A percentile compares a stretch with the other conserved stretches of the same genome.
These are phyloP conservation scores for Auanema sp. DNA, from an alignment of 2,888 invertebrate species.

Conservation along the genomic window DNA sequence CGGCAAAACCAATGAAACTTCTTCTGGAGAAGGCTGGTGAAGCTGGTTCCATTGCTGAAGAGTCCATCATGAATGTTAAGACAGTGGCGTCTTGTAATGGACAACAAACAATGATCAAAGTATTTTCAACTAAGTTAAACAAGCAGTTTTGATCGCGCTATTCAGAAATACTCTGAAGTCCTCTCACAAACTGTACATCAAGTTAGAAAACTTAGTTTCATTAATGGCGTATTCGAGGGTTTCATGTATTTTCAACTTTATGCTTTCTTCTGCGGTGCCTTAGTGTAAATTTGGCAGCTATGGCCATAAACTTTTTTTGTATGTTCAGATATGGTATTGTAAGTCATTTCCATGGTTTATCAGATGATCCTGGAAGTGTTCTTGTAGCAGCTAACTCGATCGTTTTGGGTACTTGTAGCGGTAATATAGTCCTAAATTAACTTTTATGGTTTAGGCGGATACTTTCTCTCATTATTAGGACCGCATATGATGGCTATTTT, in stretches of 20 bases:
- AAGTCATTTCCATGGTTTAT: slow-evolving; percentile 4
- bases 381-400: slow-evolving; percentile 18
- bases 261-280: slow-evolving; percentile 16
- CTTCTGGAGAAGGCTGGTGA: slow-evolving; percentile 25
- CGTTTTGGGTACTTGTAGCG: slow-evolving; percentile 9
- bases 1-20: slow-evolving; percentile 21
- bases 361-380: slow-evolving; percentile 18
- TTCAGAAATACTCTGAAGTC: slow-evolving; percentile 15
- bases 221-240: slow-evolving; percentile 23
- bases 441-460: slow-evolving; percentile 31
- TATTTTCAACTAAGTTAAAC: slow-evolving; percentile 5
- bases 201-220: slow-evolving; percentile 9
- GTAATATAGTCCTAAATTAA: neutral
- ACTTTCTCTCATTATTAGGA: slow-evolving; percentile 43
- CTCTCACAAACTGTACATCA: slow-evolving; percentile 7
- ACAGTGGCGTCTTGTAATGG: slow-evolving; percentile 47
- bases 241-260: slow-evolving; percentile 22
- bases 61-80: slow-evolving; percentile 41
- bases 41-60: slow-evolving; percentile 36
- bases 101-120: slow-evolving; percentile 38
- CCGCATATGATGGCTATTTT: slow-evolving; percentile 40
- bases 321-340: slow-evolving; percentile 8
- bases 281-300: slow-evolving; percentile 2
- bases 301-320: neutral
- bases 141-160: neutral